Evolutionary conservation across 2,888 invertebrate species (phyloP).

Genomic region (Emmelina monodactyla): DNA sequence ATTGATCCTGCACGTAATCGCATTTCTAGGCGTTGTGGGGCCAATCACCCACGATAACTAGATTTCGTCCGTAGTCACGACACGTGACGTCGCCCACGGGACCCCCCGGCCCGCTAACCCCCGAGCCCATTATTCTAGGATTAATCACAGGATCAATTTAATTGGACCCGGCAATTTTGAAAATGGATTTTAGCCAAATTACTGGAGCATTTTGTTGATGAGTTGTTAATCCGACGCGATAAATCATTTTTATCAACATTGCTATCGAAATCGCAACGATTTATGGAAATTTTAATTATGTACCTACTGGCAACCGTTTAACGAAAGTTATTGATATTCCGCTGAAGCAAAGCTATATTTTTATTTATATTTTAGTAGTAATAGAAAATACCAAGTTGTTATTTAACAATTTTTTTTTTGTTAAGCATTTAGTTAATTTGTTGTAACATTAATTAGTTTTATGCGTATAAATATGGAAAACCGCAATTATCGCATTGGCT

Average conservation of each 20-base stretch:
- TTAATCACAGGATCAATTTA: constrained; percentile 21
- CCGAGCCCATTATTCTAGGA: constrained; percentile 30
- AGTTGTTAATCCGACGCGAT: background rate
- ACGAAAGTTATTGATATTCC: too few relatives aligned
- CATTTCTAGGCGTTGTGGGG: constrained; percentile 43
- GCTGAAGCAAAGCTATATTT: too few relatives aligned
- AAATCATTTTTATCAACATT: background rate
- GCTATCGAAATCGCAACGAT: too few relatives aligned
- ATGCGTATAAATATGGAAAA: too few relatives aligned
- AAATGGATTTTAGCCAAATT: background rate
- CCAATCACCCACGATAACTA: constrained; percentile 50
- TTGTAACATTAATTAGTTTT: too few relatives aligned
- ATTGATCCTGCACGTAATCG: constrained; percentile 39
- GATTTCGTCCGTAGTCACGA: constrained; percentile 32
- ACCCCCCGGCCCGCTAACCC: constrained; percentile 30
- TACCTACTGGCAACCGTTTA: too few relatives aligned
- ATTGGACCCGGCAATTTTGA: background rate
- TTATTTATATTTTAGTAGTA: too few relatives aligned
- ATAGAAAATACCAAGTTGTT: too few relatives aligned
- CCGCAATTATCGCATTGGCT: too few relatives aligned
- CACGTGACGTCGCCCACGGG: constrained; percentile 33
- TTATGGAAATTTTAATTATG: too few relatives aligned
- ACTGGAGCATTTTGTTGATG: background rate
- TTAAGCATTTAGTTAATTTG: too few relatives aligned
- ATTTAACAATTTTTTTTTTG: too few relatives aligned